Percentiles rank a stretch among this genome's conserved stretches.
Evolutionary conservation across 2,888 invertebrate genomes (phyloP).

Genomic region (Dione juno): DNA sequence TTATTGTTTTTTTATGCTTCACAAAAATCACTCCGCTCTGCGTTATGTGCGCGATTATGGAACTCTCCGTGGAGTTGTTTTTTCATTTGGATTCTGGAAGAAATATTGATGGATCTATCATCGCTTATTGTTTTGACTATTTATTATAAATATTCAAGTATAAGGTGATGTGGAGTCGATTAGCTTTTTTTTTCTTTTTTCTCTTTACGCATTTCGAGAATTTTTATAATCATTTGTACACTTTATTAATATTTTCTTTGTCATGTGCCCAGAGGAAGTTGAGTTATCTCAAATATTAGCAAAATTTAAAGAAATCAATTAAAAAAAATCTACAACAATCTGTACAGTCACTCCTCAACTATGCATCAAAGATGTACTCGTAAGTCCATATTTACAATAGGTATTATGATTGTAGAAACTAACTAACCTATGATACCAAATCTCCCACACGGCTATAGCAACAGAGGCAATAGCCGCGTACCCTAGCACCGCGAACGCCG

Average conservation of each 20-base stretch:
- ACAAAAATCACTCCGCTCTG: constrained; percentile 39
- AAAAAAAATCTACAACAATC: too few species aligned
- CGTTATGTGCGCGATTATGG: constrained; percentile 52
- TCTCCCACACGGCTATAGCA: constrained; percentile 58
- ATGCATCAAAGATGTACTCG: too few species aligned
- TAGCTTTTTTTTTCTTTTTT: neutral
- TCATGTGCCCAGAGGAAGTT: too few species aligned
- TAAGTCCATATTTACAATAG: too few species aligned
- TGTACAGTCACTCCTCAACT: too few species aligned
- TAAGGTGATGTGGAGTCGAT: neutral
- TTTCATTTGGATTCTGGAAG: constrained; percentile 38
- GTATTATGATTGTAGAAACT: too few species aligned
- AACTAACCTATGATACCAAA: constrained; percentile 56
- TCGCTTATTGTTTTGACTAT: constrained; percentile 18
- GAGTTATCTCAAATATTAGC: too few species aligned
- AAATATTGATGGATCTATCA: constrained; percentile 28
- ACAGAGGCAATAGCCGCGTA: constrained; percentile 53
- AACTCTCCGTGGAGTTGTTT: constrained; percentile 39
- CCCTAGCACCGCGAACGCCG: constrained; percentile 66
- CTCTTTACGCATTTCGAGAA: neutral
- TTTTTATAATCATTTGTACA: neutral
- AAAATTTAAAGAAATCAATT: too few species aligned
- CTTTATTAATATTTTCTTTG: too few species aligned
- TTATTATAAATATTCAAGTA: constrained; percentile 1
- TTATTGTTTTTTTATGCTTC: constrained; percentile 69